A percentile compares a stretch with the other conserved stretches of the same genome.
phyloP scores from a whole-genome alignment of 2,113 vertebrate genomes.

The Alligator sinensis region DNA sequence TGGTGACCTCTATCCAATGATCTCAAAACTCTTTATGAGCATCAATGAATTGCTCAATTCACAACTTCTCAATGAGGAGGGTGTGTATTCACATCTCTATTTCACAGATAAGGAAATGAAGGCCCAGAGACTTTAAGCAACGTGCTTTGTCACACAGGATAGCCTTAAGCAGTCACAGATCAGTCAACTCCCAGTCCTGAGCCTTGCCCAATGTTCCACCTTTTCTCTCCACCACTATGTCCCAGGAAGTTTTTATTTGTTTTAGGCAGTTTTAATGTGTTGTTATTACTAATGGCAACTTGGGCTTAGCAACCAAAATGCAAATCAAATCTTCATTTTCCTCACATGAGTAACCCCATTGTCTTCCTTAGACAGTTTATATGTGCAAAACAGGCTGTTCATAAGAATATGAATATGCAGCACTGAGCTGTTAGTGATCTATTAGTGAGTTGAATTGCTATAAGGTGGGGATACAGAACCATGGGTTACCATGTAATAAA shows the following conservation, averaged over 20 bases:
- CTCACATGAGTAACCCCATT: fast-evolving
- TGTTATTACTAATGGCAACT: not conserved
- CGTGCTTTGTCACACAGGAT: constrained; percentile 30
- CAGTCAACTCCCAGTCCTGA: not conserved
- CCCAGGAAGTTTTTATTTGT: not conserved
- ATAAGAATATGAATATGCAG: not conserved
- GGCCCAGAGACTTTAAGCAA: not conserved
- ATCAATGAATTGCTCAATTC: not conserved
- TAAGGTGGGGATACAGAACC: fast-evolving
- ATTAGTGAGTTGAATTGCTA: fast-evolving
- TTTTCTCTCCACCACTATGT: not conserved
- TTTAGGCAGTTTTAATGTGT: too few relatives aligned
- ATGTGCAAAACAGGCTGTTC: fast-evolving
- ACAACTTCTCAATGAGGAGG: not conserved
- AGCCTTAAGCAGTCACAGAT: constrained; percentile 34
- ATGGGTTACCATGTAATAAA: fast-evolving
- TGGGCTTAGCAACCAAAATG: not conserved
- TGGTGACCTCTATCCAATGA: constrained; percentile 41
- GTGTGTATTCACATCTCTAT: not conserved
- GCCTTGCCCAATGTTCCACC: constrained; percentile 3
- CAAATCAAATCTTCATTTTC: fast-evolving
- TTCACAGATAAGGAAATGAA: not conserved
- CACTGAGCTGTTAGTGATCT: not conserved
- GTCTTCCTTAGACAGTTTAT: not conserved
- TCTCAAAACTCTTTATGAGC: not conserved